Evolutionary conservation across 2,113 vertebrate genomes (phyloP), one percentile per base, ranked within the genome.

Genomic region (Oreocharis arfaki): DNA sequence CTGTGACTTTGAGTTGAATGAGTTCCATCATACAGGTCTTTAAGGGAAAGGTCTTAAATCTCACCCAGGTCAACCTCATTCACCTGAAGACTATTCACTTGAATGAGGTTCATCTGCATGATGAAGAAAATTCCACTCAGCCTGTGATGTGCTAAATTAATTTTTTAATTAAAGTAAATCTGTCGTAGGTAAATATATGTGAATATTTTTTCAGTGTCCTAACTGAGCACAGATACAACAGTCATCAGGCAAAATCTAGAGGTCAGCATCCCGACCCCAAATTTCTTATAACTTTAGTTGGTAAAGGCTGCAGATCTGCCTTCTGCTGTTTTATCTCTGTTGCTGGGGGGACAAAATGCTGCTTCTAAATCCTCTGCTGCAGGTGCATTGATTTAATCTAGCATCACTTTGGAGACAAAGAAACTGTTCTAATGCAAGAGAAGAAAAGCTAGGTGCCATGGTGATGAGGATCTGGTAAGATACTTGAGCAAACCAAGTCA

Each of bases 271-370:
- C 79, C 81, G 27, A 88, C 49, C 47, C 68, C 68, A 67, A 94
- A 93, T 93, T 90, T 90, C 82, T 80, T 39, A n/a, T 57, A 91
- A 85, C 74, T 90, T 95, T 41, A 80, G 92, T 96, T 96, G 92
- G 93, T 96, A 96, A 96, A 84, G 87, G 92, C 95, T 91, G 71
- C 71, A 93, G 61, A 88, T 94, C 59, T 93, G 79, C 93, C 78
- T 95, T 91, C 88, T 93, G 55, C 68, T 96, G 82, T 20, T 95
- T 52, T 70, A 56, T 93, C 79, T 76, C 92, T 86, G 96, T 96
- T 96, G 92, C 96, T 95, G 91, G 63, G 95, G 70, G 95, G 59
- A 96, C 85, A 42, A 94, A 96, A 93, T 35, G 56, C 68, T 93
- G 84, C 75, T 94, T 92, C 90, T 94, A 93, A 93, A 94, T 91